Evolutionary conservation across 2,113 vertebrate genomes (phyloP).

Genomic region (Mobula hypostoma): DNA sequence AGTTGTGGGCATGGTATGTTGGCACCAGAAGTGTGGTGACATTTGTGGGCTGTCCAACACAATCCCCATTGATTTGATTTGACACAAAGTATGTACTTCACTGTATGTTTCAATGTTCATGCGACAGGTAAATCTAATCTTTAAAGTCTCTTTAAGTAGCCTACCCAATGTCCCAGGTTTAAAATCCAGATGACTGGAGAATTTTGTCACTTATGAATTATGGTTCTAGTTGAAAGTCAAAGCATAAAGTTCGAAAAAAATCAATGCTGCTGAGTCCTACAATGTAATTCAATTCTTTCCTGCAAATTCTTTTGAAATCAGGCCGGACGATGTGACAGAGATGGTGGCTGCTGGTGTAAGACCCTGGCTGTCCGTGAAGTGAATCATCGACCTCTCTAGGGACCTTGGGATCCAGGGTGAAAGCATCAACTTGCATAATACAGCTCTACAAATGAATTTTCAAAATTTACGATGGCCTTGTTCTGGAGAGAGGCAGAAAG

Average conservation of each 20-base stretch:
- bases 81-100: too few relatives aligned
- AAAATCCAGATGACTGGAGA: background rate
- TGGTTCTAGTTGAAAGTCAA: background rate
- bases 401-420: background rate
- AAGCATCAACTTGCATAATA: constrained; percentile 9
- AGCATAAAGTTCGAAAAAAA: background rate
- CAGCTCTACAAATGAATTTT: constrained; percentile 21
- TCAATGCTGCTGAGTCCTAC: background rate
- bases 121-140: too few relatives aligned
- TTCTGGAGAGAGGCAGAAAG: background rate
- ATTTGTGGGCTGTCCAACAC: too few relatives aligned
- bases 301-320: background rate
- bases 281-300: background rate
- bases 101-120: too few relatives aligned
- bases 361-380: background rate
- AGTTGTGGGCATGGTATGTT: too few relatives aligned
- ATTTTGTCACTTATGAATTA: background rate
- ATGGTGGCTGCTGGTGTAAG: background rate
- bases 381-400: background rate
- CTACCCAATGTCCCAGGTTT: background rate
- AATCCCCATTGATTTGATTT: too few relatives aligned
- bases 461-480: constrained; percentile 1
- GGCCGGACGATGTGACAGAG: background rate
- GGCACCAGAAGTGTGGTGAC: too few relatives aligned
- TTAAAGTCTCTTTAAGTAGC: too few relatives aligned